Base-by-base conservation (phyloP, 2,113 vertebrate genomes). In the Psophia crepitans region DNA sequence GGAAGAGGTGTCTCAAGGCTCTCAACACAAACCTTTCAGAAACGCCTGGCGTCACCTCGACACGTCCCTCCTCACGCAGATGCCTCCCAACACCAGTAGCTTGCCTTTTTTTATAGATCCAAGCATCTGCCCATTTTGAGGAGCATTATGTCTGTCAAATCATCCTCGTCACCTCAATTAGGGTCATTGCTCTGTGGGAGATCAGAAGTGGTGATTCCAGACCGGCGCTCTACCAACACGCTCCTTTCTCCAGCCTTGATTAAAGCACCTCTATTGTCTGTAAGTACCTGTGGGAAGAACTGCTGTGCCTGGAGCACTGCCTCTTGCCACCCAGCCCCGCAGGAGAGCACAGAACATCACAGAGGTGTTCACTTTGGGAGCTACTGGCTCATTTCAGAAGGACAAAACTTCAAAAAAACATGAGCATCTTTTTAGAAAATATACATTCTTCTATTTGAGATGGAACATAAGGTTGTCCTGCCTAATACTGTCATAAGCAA, bases 211-310 rank as follows among this genome's bases (percentile, higher is more conserved):
- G 24, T n/a, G 12, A 58, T 66, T 74, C 89, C 82, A 71, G 82
- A 61, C 33, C 0, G 1, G 53, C 2, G 17, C 43, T 79, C 79
- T 26, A 46, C 1, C 46, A 5, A 44, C 1, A 0, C 2, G 3
- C 8, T 66, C 32, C 68, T 44, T 78, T 78, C 87, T 56, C 70
- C 20, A 32, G 37, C 32, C 84, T 82, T 87, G 89, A 84, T 91
- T 17, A 91, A 87, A 95, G 66, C 39, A 33, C 76, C 92, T 68
- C 68, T 91, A 20, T 11, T 78, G 77, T 51, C 64, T 78, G 21
- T 33, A 58, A 51, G 41, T 19, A 81, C 49, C 41, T 32, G 30
- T 1, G 4, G 46, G 68, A 86, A 89, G 83, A 87, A 71, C 37
- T 81, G 84, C 65, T 66, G 68, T 63, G 83, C 71, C 68, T 70